These are phyloP conservation scores for Lasioglossum lativentre DNA, from an alignment of 2,888 invertebrate species.

Conservation along the genomic window DNA sequence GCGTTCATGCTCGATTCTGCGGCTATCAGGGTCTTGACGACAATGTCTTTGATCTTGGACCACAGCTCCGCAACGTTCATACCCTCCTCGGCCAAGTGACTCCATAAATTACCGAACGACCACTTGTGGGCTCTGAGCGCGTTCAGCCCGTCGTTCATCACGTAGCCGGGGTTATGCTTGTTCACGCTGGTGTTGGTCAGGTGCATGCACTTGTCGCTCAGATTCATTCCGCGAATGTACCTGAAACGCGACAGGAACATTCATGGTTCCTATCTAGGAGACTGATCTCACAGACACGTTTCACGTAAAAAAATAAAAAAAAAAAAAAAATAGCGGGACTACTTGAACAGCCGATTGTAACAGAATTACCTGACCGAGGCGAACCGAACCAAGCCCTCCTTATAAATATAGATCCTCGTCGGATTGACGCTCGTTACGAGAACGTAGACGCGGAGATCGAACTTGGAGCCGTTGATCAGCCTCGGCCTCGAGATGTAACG, in stretches of 20 bases:
- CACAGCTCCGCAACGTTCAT: constrained; percentile 91
- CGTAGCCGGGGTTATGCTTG: constrained; percentile 93
- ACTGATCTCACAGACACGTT: no score
- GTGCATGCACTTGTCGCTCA: constrained; percentile 94
- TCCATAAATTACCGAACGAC: constrained; percentile 88
- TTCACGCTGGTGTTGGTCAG: constrained; percentile 95
- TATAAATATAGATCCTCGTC: constrained; percentile 95
- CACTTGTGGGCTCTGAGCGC: constrained; percentile 97
- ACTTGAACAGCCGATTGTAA: background rate
- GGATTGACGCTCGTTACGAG: constrained; percentile 97
- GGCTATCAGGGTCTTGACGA: constrained; percentile 95
- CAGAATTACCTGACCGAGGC: constrained; percentile 85
- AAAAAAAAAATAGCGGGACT: background rate
- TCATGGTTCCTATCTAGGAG: no score
- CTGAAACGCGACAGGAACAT: no score
- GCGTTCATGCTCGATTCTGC: constrained; percentile 85
- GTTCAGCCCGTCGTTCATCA: constrained; percentile 94
- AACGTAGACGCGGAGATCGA: constrained; percentile 97
- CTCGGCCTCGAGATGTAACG: constrained; percentile 92
- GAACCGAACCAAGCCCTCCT: constrained; percentile 97
- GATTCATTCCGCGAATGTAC: constrained; percentile 91
- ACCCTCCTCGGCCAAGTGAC: constrained; percentile 87
- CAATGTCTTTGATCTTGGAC: constrained; percentile 93
- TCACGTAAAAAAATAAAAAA: no score
- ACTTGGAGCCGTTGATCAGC: constrained; percentile 96